Evolutionary conservation across 1,140 invertebrate species (phyloP).

Genomic region (Acromyrmex charruanus): DNA sequence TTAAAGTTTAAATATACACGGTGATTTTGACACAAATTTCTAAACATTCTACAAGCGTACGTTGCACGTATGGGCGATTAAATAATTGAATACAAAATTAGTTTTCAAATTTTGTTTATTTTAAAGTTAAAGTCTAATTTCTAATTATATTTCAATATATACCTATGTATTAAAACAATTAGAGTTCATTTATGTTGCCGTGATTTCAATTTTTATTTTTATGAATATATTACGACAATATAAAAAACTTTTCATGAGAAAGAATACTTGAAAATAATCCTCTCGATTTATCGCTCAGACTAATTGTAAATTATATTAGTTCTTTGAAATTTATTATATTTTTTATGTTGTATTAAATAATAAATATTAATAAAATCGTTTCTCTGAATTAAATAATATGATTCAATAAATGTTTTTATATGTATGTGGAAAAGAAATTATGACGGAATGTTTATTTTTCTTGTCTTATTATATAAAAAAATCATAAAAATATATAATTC

Average conservation of each 20-base stretch:
- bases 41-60: background rate
- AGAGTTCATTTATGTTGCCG: background rate
- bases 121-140: constrained; percentile 6
- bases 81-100: background rate
- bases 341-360: background rate
- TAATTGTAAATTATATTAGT: background rate
- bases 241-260: constrained; percentile 8
- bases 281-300: background rate
- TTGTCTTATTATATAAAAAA: background rate
- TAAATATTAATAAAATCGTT: background rate
- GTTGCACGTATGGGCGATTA: background rate
- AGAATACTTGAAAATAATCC: constrained; percentile 19
- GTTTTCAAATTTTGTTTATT: background rate
- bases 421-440: too few species aligned
- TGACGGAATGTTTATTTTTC: background rate
- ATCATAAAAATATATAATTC: too few species aligned
- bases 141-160: background rate
- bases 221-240: constrained; percentile 5
- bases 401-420: background rate
- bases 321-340: constrained; percentile 8
- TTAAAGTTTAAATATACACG: background rate
- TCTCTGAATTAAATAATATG: background rate
- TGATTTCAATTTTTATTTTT: constrained; percentile 8
- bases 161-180: background rate
- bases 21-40: background rate